These are phyloP conservation scores for Lepilemur septentrionalis DNA, from an alignment of 2,797 vertebrate genomes.

Conservation along the genomic window DNA sequence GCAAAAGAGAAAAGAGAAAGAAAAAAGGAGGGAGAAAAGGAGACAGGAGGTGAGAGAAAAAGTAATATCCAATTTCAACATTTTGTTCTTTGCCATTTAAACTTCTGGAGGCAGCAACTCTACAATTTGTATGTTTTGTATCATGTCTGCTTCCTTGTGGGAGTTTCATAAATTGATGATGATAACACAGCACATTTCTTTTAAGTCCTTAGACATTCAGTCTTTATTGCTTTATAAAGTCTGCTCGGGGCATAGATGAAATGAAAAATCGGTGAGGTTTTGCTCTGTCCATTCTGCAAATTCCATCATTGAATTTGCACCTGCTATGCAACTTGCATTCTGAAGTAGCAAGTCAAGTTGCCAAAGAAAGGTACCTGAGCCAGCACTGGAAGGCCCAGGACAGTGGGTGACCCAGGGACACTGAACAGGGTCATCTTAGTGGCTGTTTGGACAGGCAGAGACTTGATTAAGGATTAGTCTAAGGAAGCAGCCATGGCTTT, in stretches of 20 bases:
- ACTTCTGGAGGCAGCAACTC: slow-evolving; percentile 30
- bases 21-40: neutral
- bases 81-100: slow-evolving; percentile 57
- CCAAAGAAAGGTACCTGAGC: accelerated
- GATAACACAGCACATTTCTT: slow-evolving; percentile 73
- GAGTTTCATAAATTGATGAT: slow-evolving; percentile 78
- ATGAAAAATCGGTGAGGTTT: slow-evolving; percentile 62
- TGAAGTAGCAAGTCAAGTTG: neutral
- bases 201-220: slow-evolving; percentile 73
- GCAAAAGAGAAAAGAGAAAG: slow-evolving; percentile 8
- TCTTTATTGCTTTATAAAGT: slow-evolving; percentile 76
- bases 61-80: slow-evolving; percentile 49
- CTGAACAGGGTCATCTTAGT: neutral
- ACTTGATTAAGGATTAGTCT: neutral
- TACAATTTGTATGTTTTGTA: slow-evolving; percentile 62
- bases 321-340: neutral
- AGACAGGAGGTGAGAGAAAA: neutral
- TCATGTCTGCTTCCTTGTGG: slow-evolving; percentile 65
- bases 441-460: neutral
- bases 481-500: neutral
- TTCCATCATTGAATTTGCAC: neutral
- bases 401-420: neutral
- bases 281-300: slow-evolving; percentile 40
- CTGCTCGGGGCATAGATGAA: slow-evolving; percentile 68
- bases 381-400: neutral